Conservation (phyloP, 2,888 invertebrate genomes). For the Oxystoma pomonae region DNA sequence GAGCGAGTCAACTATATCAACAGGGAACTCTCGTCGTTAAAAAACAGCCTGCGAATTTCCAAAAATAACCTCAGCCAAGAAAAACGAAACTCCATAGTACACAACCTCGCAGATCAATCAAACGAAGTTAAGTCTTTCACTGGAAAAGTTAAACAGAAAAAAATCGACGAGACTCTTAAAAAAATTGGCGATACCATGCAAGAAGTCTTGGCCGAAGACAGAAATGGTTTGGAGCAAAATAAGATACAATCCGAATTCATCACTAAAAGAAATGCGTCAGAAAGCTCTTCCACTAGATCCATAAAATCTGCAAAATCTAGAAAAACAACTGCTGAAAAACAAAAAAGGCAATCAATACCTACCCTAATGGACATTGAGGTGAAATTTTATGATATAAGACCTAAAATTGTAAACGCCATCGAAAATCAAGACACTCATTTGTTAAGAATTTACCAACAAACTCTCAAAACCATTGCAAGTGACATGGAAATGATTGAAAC, state of each 20-base stretch:
- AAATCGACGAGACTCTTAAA: constrained; percentile 25
- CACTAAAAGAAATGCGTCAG: constrained; percentile 26
- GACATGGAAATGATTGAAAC: constrained; percentile 31
- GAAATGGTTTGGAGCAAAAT: background rate
- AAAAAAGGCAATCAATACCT: constrained; percentile 14
- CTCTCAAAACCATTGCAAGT: constrained; percentile 28
- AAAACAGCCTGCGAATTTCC: constrained; percentile 24
- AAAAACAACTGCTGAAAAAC: background rate
- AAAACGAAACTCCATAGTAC: constrained; percentile 22
- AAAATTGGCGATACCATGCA: constrained; percentile 28
- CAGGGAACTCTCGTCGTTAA: constrained; percentile 26
- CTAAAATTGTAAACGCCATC: constrained; percentile 27
- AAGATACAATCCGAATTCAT: constrained; percentile 25
- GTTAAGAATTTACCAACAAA: constrained; percentile 26
- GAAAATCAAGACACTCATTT: constrained; percentile 28
- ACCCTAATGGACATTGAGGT: constrained; percentile 30
- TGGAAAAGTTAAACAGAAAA: constrained; percentile 27
- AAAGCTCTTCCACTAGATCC: constrained; percentile 16
- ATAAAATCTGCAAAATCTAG: constrained; percentile 5
- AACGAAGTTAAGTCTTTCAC: constrained; percentile 24
- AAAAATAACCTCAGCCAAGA: constrained; percentile 20
- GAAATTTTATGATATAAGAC: constrained; percentile 26
- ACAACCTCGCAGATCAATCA: constrained; percentile 24
- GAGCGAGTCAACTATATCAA: constrained; percentile 27
- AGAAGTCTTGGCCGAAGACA: constrained; percentile 25